phyloP scores from a whole-genome alignment of 2,888 invertebrate species.

The Spodoptera littoralis region DNA sequence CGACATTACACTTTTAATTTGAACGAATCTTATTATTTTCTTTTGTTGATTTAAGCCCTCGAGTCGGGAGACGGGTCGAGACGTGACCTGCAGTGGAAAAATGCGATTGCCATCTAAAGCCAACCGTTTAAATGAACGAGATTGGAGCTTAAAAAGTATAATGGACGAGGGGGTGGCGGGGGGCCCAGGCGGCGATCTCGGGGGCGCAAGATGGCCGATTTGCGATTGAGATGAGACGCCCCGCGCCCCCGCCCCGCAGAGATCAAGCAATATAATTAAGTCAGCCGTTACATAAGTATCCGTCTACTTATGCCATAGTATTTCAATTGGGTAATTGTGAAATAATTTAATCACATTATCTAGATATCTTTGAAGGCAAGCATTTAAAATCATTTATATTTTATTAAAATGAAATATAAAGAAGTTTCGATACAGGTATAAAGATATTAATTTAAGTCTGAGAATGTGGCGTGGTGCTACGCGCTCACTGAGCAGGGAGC shows the following conservation, averaged over 20 bases:
- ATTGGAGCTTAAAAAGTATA: slow-evolving; percentile 93
- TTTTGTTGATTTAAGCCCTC: slow-evolving; percentile 92
- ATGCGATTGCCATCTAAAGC: slow-evolving; percentile 92
- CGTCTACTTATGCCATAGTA: slow-evolving; percentile 57
- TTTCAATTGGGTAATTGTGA: slow-evolving; percentile 36
- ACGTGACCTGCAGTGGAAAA: slow-evolving; percentile 92
- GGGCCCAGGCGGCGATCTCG: slow-evolving; percentile 85
- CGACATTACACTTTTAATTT: slow-evolving; percentile 92
- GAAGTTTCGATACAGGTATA: slow-evolving; percentile 2
- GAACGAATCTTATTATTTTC: slow-evolving; percentile 92
- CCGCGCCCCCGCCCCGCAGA: slow-evolving; percentile 74
- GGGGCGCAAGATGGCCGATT: slow-evolving; percentile 89
- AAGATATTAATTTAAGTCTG: slow-evolving; percentile 33
- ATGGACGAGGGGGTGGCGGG: slow-evolving; percentile 87
- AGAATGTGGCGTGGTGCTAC: slow-evolving; percentile 37
- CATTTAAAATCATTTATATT: not conserved
- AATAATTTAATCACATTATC: slow-evolving; percentile 37
- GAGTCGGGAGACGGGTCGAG: slow-evolving; percentile 88
- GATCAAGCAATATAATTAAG: slow-evolving; percentile 88
- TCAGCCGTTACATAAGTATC: slow-evolving; percentile 73
- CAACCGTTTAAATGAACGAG: slow-evolving; percentile 92
- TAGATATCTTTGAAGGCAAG: slow-evolving; percentile 6
- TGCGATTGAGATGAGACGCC: slow-evolving; percentile 88
- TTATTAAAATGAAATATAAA: slow-evolving; percentile 12
- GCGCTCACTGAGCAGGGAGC: slow-evolving; percentile 36